Evolutionary conservation across 2,113 vertebrate genomes (phyloP).

Genomic region (Capreolus pygargus): DNA sequence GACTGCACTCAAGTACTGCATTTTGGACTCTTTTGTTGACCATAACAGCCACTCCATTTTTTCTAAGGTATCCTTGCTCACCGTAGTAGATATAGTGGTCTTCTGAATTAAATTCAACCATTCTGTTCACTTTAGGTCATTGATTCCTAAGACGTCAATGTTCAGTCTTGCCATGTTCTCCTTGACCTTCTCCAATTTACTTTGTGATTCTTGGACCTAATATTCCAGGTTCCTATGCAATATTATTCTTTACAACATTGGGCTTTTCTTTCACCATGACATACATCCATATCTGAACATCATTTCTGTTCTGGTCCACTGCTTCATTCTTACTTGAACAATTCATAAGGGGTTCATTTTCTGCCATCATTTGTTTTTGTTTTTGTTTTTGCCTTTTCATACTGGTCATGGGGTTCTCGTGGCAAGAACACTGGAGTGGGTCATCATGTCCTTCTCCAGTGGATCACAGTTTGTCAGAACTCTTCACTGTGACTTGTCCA

Average conservation of each 20-base stretch:
- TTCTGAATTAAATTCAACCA: not conserved
- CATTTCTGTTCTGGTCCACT: not conserved
- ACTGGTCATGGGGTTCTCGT: not conserved
- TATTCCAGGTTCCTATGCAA: not conserved
- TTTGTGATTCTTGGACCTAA: not conserved
- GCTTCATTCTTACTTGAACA: not conserved
- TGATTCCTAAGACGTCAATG: not conserved
- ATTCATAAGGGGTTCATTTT: not conserved
- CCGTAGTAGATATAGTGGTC: not conserved
- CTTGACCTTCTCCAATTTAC: not conserved
- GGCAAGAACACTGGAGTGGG: not conserved
- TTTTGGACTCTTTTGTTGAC: not conserved
- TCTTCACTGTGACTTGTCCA: not conserved
- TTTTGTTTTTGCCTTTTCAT: not conserved
- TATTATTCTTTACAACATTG: not conserved
- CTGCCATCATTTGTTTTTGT: not conserved
- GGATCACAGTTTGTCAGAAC: not conserved
- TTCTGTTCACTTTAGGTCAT: not conserved
- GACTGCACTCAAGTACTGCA: not conserved
- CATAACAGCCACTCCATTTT: not conserved
- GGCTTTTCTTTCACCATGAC: not conserved
- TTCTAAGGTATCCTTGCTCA: not conserved
- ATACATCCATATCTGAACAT: not conserved
- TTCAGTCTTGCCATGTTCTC: not conserved
- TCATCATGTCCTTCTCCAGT: rapidly evolving